phyloP scores from a whole-genome alignment of 2,888 invertebrate genomes.

The Rhaphigaster nebulosa region DNA sequence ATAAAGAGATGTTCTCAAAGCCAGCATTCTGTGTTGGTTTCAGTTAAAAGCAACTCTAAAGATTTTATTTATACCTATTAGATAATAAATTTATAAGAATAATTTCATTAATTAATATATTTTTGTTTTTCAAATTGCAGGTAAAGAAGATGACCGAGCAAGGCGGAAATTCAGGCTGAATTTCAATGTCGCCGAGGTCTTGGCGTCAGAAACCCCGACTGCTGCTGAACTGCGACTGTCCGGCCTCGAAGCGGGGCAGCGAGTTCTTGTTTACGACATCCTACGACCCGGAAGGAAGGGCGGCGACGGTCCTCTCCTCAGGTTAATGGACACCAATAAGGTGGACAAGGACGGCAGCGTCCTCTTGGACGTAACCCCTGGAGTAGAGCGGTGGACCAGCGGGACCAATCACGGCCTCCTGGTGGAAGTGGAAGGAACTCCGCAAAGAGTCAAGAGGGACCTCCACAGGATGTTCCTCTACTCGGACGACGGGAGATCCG shows the following conservation, averaged over 20 bases:
- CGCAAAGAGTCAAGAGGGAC: constrained; percentile 72
- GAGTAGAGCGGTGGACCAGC: constrained; percentile 87
- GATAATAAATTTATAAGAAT: no score
- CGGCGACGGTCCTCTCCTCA: constrained; percentile 77
- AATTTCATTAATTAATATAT: no score
- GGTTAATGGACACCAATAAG: constrained; percentile 83
- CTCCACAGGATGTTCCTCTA: constrained; percentile 88
- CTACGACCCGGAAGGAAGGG: constrained; percentile 79
- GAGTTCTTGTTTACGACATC: constrained; percentile 83
- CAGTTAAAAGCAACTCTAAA: no score
- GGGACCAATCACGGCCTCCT: constrained; percentile 76
- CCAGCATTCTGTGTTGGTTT: no score
- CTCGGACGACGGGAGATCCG: constrained; percentile 80
- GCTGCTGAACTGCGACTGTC: constrained; percentile 85
- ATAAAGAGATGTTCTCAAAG: no score
- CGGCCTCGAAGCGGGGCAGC: constrained; percentile 66
- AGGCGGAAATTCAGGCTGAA: constrained; percentile 83
- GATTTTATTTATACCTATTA: no score
- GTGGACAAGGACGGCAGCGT: constrained; percentile 74
- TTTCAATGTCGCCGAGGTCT: constrained; percentile 85
- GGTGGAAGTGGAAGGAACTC: constrained; percentile 73
- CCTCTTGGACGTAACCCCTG: constrained; percentile 88
- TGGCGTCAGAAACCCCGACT: constrained; percentile 81
- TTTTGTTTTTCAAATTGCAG: background rate
- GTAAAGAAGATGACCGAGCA: constrained; percentile 76